A percentile compares a stretch with the other conserved stretches of the same genome.
These are phyloP conservation scores for Aplocera efformata DNA, from an alignment of 2,888 invertebrate genomes.

Conservation along the genomic window DNA sequence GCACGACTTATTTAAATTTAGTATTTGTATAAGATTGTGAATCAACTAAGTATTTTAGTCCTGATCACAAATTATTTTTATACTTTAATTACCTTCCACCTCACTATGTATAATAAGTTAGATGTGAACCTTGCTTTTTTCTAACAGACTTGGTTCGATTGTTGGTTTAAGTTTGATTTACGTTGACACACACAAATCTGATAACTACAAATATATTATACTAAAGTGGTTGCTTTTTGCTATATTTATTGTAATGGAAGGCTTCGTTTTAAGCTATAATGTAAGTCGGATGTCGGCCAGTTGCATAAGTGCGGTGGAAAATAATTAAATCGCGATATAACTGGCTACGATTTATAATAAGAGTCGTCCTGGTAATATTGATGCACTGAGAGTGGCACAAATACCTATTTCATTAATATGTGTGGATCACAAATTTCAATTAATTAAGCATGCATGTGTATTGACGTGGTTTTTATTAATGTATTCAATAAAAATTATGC, in stretches of 20 bases:
- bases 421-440: conserved; percentile 60
- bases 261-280: neutral
- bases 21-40: conserved; percentile 16
- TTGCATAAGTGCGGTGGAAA: conserved; percentile 4
- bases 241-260: neutral
- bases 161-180: no score
- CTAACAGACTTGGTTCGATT: no score
- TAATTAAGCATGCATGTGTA: conserved; percentile 60
- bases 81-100: conserved; percentile 6
- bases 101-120: neutral
- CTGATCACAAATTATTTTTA: neutral
- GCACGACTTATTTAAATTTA: conserved; percentile 17
- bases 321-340: neutral
- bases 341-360: conserved; percentile 3
- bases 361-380: conserved; percentile 25
- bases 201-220: no score
- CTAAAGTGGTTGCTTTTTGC: no score
- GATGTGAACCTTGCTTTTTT: no score
- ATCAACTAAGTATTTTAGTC: conserved; percentile 2
- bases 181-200: no score
- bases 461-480: conserved; percentile 72
- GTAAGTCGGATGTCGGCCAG: neutral
- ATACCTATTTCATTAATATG: conserved; percentile 33
- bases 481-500: conserved; percentile 65
- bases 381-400: conserved; percentile 59